These are phyloP conservation scores for Nesoenas mayeri DNA, from an alignment of 2,113 vertebrate species.

Conservation along the genomic window DNA sequence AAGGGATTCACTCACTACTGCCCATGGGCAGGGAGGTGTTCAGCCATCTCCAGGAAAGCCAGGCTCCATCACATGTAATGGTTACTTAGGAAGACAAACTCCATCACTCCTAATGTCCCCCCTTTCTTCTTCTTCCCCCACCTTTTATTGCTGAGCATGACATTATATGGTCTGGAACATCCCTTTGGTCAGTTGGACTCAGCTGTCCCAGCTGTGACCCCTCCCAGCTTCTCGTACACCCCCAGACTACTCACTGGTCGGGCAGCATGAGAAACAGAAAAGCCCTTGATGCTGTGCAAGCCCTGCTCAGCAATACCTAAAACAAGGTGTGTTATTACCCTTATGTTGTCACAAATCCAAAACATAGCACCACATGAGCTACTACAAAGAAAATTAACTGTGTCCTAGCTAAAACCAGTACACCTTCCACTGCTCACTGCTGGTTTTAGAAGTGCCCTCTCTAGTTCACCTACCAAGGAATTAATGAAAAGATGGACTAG, in stretches of 20 bases:
- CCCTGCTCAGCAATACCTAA: neutral
- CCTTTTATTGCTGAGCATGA: neutral
- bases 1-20: no score
- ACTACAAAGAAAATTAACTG: neutral
- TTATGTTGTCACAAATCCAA: neutral
- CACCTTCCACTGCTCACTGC: neutral
- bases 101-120: neutral
- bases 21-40: neutral
- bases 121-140: neutral
- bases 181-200: neutral
- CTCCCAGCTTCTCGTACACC: neutral
- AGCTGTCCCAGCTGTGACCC: neutral
- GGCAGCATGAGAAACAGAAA: neutral
- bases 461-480: neutral
- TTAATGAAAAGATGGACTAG: neutral
- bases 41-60: neutral
- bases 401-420: neutral
- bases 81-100: neutral
- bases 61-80: rapidly evolving
- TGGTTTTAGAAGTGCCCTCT: neutral
- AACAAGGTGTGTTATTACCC: neutral
- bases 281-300: neutral
- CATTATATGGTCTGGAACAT: neutral
- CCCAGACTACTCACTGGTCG: rapidly evolving
- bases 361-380: neutral